Conservation (phyloP, 2,888 invertebrate species). For the Ptycholaimellus sp. region DNA sequence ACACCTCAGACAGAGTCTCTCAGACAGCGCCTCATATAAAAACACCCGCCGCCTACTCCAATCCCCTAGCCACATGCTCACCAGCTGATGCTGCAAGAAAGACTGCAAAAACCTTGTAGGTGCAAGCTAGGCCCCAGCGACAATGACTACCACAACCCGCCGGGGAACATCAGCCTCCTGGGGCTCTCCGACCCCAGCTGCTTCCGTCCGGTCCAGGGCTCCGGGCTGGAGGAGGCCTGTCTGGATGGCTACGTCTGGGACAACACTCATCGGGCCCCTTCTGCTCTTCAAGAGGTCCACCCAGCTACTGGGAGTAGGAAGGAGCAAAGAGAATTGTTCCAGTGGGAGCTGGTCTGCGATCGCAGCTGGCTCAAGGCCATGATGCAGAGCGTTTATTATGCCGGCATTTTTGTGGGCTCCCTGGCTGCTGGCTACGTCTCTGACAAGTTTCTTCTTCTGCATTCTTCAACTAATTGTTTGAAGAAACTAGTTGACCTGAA, state of each 20-base stretch:
- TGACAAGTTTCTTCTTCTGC: background rate
- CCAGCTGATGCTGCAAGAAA: too few relatives aligned
- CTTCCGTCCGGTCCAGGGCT: too few relatives aligned
- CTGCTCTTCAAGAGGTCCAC: background rate
- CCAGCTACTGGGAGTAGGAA: too few relatives aligned
- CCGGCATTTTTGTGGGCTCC: background rate
- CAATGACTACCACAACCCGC: too few relatives aligned
- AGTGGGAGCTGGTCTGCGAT: constrained; percentile 46
- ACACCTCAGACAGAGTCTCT: background rate
- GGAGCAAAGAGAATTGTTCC: constrained; percentile 8
- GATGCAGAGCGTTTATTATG: constrained; percentile 39
- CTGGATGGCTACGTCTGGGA: background rate
- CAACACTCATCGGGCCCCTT: background rate
- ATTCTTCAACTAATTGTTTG: background rate
- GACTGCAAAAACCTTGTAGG: too few relatives aligned
- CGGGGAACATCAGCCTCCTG: too few relatives aligned
- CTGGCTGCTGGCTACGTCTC: background rate
- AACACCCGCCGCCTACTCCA: too few relatives aligned
- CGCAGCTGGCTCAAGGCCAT: constrained; percentile 40
- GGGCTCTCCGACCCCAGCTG: too few relatives aligned
- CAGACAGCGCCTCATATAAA: too few relatives aligned
- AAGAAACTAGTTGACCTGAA: background rate
- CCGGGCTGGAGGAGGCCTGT: background rate
- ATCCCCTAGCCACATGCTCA: too few relatives aligned
- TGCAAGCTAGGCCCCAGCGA: too few relatives aligned